phyloP scores from a whole-genome alignment of 2,888 invertebrate genomes.

The Eupithecia inturbata region DNA sequence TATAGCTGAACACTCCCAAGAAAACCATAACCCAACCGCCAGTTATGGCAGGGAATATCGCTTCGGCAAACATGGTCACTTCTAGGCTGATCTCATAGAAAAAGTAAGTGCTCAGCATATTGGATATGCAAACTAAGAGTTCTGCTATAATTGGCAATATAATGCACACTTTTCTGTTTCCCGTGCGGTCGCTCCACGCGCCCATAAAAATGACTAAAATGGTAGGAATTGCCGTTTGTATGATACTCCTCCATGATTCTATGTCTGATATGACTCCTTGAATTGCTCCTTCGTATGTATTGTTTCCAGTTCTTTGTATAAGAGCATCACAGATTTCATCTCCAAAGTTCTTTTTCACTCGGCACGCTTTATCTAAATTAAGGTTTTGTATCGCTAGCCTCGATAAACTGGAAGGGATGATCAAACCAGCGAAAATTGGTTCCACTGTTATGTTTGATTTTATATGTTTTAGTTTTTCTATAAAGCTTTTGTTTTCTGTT shows the following conservation, averaged over 20 bases:
- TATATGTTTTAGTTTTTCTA: conserved; percentile 81
- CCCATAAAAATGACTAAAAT: conserved; percentile 84
- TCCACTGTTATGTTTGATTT: conserved; percentile 87
- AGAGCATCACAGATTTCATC: conserved; percentile 70
- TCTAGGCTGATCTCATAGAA: conserved; percentile 82
- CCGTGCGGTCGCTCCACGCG: conserved; percentile 85
- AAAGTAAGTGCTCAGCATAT: conserved; percentile 81
- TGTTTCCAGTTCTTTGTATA: conserved; percentile 75
- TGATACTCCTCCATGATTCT: conserved; percentile 82
- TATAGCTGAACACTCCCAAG: conserved; percentile 85
- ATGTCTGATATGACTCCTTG: conserved; percentile 82
- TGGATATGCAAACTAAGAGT: conserved; percentile 73
- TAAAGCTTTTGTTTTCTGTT: conserved; percentile 72
- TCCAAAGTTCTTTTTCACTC: conserved; percentile 65
- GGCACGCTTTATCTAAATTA: conserved; percentile 75
- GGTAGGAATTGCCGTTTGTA: conserved; percentile 83
- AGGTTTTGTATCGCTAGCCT: conserved; percentile 86
- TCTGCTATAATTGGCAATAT: conserved; percentile 83
- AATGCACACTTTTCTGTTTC: conserved; percentile 83
- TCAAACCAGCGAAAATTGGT: conserved; percentile 88
- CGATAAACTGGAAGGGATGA: conserved; percentile 86
- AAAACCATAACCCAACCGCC: conserved; percentile 83
- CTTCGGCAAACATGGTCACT: conserved; percentile 80
- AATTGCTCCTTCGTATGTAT: conserved; percentile 84
- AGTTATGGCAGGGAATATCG: conserved; percentile 80